phyloP scores from a whole-genome alignment of 2,113 vertebrate genomes.

The Balaeniceps rex region DNA sequence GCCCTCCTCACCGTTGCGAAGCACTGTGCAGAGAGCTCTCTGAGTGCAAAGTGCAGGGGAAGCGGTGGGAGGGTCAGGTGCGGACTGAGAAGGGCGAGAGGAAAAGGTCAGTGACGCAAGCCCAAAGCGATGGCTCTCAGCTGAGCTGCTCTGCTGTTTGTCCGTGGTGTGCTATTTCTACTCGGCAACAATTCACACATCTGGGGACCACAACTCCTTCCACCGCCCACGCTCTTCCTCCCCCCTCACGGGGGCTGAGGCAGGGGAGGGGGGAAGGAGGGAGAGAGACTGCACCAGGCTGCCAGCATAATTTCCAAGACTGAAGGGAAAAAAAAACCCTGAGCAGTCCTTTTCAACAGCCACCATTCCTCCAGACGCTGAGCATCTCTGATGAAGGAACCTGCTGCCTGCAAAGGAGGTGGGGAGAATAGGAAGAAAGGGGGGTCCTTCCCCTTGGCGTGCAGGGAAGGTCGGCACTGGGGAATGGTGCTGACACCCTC shows the following conservation, averaged over 20 bases:
- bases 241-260: background rate
- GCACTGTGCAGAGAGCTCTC: background rate
- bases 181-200: slow-evolving; percentile 34
- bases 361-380: background rate
- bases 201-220: slow-evolving; percentile 61
- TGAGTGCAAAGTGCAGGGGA: background rate
- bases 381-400: background rate
- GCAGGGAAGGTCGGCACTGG: background rate
- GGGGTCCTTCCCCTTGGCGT: background rate
- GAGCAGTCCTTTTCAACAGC: background rate
- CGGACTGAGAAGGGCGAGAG: slow-evolving; percentile 4
- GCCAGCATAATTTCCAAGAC: background rate
- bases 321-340: background rate
- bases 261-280: background rate
- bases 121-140: background rate
- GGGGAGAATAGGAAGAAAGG: background rate
- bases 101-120: slow-evolving; percentile 60
- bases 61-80: slow-evolving; percentile 7
- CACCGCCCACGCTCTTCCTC: slow-evolving; percentile 19
- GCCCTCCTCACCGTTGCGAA: background rate
- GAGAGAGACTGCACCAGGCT: background rate
- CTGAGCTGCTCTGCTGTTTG: background rate
- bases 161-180: background rate
- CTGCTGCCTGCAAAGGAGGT: background rate
- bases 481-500: background rate